Base-by-base conservation (phyloP, 2,888 invertebrate genomes). In the Villa cingulata region DNA sequence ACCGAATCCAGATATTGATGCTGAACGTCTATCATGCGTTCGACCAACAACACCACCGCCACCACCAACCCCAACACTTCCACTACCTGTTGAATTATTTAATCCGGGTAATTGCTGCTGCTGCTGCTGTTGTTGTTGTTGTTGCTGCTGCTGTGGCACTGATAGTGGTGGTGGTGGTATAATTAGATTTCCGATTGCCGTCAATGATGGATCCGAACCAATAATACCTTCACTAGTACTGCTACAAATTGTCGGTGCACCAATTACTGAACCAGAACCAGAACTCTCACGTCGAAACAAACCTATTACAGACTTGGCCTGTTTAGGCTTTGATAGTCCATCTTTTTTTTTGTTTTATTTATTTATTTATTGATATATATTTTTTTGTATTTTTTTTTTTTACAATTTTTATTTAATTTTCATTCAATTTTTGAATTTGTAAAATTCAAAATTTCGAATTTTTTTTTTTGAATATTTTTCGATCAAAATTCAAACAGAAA, bases 221-320 rank as follows among this genome's bases (percentile, higher is more conserved):
- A 77, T 53, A 39, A 54, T 51, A 20, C 56, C 56, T 29, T 48
- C 43, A 23, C 48, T 53, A 53, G 58, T 78, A 18, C 73, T 66
- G 43, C 72, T 72, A 45, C 73, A 68, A 40, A 56, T 65, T 20
- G 74, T 75, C 23, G 65, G 65, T 17, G 61, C 59, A 1, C 74
- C 51, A 44, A 57, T 58, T 40, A 66, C 76, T 57, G 79, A 79
- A 46, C 79, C 78, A 0, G 86, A 86, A 59, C 81, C 77, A 56
- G 80, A 75, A 67, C 87, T 87, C 66, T 88, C 88, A 62, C 86
- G 78, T 62, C 87, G 78, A 72, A 89, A 89, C 54, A 88, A 76
- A 71, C 88, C 88, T 75, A 88, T 87, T 70, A 89, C 87, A 70
- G 88, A 87, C 71, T 84, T 84, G 58, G 82, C 78, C 72, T 78